A percentile compares a stretch with the other conserved stretches of the same genome.
Evolutionary conservation across 1,140 invertebrate species (phyloP).

Genomic region (Rhagoletis zephyria): DNA sequence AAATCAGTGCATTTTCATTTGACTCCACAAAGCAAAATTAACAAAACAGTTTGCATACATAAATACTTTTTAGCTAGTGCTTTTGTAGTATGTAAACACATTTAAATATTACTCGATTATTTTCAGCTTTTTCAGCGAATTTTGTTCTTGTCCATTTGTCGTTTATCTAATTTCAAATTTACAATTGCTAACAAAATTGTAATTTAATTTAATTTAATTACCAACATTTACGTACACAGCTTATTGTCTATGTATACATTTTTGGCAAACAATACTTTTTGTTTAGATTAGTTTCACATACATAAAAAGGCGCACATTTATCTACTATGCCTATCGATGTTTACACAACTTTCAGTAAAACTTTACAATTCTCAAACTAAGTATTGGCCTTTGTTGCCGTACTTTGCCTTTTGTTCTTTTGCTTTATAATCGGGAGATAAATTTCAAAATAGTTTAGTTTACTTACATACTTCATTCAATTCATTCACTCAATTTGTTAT

Average conservation of each 20-base stretch:
- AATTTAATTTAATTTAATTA: neutral
- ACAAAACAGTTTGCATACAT: neutral
- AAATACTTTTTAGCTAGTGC: no score
- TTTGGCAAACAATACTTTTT: neutral
- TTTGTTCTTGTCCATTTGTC: neutral
- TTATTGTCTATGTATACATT: neutral
- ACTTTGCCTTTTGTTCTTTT: neutral
- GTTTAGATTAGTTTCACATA: neutral
- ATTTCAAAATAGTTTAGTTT: neutral
- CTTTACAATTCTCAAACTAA: neutral
- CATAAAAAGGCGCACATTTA: neutral
- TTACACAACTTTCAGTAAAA: neutral
- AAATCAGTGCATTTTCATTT: neutral
- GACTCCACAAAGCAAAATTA: neutral
- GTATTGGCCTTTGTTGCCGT: no score
- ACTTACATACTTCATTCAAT: neutral
- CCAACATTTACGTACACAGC: neutral
- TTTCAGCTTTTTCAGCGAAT: neutral
- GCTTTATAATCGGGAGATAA: neutral
- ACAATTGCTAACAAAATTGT: neutral
- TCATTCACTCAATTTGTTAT: neutral
- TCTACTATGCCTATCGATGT: neutral
- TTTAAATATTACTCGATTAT: neutral
- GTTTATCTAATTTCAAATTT: slow-evolving; percentile 4
- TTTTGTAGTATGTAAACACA: no score